phyloP scores from a whole-genome alignment of 2,888 invertebrate genomes.

The Deladenus siricidicola region DNA sequence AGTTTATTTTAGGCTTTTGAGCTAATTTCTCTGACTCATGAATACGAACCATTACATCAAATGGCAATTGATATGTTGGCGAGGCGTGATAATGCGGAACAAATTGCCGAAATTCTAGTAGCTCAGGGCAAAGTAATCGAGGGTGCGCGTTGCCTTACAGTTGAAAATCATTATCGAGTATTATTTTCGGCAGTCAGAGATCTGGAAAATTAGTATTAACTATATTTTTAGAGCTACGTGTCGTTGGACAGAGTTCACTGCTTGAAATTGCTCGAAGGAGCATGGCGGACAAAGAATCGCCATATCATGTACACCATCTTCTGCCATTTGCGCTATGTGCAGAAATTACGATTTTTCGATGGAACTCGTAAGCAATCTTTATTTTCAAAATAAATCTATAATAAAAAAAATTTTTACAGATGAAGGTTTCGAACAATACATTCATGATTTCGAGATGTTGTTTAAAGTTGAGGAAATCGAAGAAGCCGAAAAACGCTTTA shows the following conservation, averaged over 20 bases:
- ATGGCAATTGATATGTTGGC: conserved; percentile 28
- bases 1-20: conserved; percentile 20
- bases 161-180: not conserved
- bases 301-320: conserved; percentile 30
- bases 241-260: conserved; percentile 13
- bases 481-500: conserved; percentile 30
- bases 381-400: not conserved
- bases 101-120: conserved; percentile 22
- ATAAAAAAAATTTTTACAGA: conserved; percentile 10
- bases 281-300: conserved; percentile 22
- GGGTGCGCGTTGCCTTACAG: conserved; percentile 9
- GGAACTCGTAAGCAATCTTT: conserved; percentile 6
- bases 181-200: not conserved
- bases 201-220: not conserved
- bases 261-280: conserved; percentile 20
- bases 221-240: not conserved
- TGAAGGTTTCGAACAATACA: conserved; percentile 25
- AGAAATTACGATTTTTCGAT: conserved; percentile 13
- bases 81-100: conserved; percentile 23
- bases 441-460: conserved; percentile 23
- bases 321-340: conserved; percentile 7
- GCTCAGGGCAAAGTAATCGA: conserved; percentile 20
- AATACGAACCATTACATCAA: conserved; percentile 18
- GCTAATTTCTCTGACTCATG: conserved; percentile 16
- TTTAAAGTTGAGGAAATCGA: conserved; percentile 27